Evolutionary conservation across 1,140 invertebrate species (phyloP).

Genomic region (Leptonema lineaticorne): DNA sequence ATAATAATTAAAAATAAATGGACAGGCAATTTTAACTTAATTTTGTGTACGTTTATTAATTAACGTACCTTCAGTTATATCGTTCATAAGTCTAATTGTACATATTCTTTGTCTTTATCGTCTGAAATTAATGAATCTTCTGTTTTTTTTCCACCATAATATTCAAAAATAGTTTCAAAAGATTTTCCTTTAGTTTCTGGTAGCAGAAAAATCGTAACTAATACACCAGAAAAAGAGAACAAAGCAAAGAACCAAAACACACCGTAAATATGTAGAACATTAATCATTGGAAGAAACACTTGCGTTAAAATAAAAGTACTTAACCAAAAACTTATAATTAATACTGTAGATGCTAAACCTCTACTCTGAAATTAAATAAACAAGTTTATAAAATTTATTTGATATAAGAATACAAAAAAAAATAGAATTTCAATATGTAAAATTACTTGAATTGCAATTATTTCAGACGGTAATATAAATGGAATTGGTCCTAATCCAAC

Average conservation of each 20-base stretch:
- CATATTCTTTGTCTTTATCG: too few relatives aligned
- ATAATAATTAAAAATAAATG: too few relatives aligned
- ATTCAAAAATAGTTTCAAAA: slow-evolving; percentile 27
- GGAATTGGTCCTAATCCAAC: slow-evolving; percentile 46
- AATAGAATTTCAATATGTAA: too few relatives aligned
- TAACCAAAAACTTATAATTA: slow-evolving; percentile 30
- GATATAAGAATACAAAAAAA: too few relatives aligned
- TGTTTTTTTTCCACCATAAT: slow-evolving; percentile 10
- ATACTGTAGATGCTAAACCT: slow-evolving; percentile 27
- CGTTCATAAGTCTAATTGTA: too few relatives aligned
- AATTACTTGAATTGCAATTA: slow-evolving; percentile 47
- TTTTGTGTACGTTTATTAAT: too few relatives aligned
- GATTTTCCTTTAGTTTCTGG: slow-evolving; percentile 35
- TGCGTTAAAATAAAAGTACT: slow-evolving; percentile 29
- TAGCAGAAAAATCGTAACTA: slow-evolving; percentile 25
- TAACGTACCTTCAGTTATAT: too few relatives aligned
- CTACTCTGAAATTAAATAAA: slow-evolving; percentile 25
- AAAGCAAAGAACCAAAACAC: slow-evolving; percentile 33
- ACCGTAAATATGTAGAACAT: slow-evolving; percentile 8
- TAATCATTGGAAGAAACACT: slow-evolving; percentile 2
- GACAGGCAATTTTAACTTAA: too few relatives aligned
- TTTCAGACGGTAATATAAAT: slow-evolving; percentile 45
- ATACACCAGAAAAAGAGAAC: background rate
- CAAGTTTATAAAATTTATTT: too few relatives aligned
- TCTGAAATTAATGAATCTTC: background rate